phyloP scores from a whole-genome alignment of 1,140 invertebrate genomes.

The Heliconius congener region DNA sequence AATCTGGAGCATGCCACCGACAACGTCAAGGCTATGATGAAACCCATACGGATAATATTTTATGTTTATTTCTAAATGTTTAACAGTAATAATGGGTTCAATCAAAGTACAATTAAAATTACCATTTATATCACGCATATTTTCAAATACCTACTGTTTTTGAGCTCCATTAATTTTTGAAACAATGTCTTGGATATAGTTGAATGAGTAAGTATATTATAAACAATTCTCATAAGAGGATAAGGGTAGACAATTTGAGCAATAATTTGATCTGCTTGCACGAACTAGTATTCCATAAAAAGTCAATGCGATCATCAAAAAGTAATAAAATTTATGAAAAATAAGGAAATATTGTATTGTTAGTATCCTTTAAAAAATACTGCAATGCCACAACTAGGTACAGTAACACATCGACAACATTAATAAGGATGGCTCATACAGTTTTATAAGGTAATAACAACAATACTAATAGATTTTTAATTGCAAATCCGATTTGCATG shows the following conservation, averaged over 20 bases:
- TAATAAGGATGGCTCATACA: conserved; percentile 9
- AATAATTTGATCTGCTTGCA: neutral
- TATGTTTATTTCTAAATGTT: neutral
- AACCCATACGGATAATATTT: neutral
- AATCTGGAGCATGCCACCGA: neutral
- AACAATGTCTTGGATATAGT: too few species aligned
- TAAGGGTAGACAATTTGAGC: neutral
- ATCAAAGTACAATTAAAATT: too few species aligned
- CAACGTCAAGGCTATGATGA: neutral
- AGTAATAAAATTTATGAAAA: conserved; percentile 8
- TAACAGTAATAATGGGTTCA: neutral
- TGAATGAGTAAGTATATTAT: too few species aligned
- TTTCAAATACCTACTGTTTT: too few species aligned
- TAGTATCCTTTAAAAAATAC: neutral
- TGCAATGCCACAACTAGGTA: neutral
- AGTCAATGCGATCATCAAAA: conserved; percentile 11
- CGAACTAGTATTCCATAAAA: neutral
- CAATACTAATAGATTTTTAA: conserved; percentile 19
- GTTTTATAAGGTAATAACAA: conserved; percentile 1
- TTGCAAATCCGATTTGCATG: conserved; percentile 30
- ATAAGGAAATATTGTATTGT: conserved; percentile 7
- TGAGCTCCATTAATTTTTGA: too few species aligned
- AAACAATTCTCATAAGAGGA: neutral
- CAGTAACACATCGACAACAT: neutral
- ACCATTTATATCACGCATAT: too few species aligned